Conservation (phyloP, 2,113 vertebrate genomes). For the Pycnonotus jocosus region DNA sequence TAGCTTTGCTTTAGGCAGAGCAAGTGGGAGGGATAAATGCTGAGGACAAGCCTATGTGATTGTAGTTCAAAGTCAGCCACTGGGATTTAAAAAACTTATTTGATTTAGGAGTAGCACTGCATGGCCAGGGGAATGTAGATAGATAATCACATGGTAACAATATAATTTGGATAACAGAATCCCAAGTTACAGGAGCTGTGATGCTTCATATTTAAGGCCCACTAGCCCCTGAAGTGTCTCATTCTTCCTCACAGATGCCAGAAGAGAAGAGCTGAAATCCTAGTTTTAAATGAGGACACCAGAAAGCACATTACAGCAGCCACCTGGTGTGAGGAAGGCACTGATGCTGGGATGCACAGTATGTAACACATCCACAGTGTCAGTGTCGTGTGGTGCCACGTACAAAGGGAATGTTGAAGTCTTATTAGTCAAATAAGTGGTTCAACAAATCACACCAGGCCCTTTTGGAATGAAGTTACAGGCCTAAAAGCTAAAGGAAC, state of each 20-base stretch:
- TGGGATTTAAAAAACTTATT: neutral
- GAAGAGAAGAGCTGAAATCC: neutral
- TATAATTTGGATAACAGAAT: neutral
- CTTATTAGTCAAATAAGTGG: neutral
- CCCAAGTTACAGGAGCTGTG: neutral
- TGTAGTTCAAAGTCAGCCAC: neutral
- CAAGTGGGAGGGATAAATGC: neutral
- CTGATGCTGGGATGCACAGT: fast-evolving
- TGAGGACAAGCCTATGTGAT: neutral
- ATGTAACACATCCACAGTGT: neutral
- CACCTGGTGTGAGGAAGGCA: neutral
- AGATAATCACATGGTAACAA: too few relatives aligned
- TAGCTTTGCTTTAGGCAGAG: neutral
- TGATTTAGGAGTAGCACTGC: neutral
- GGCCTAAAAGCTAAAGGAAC: neutral
- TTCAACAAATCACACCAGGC: neutral
- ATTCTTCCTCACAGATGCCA: neutral
- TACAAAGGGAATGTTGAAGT: neutral
- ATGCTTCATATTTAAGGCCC: neutral
- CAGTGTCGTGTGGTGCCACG: neutral
- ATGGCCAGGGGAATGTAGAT: neutral
- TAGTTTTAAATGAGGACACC: neutral
- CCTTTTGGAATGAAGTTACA: neutral
- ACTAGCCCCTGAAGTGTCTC: neutral
- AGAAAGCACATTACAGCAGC: neutral